These are phyloP conservation scores for Catharus bicknelli DNA, from an alignment of 2,113 vertebrate genomes.

Conservation along the genomic window DNA sequence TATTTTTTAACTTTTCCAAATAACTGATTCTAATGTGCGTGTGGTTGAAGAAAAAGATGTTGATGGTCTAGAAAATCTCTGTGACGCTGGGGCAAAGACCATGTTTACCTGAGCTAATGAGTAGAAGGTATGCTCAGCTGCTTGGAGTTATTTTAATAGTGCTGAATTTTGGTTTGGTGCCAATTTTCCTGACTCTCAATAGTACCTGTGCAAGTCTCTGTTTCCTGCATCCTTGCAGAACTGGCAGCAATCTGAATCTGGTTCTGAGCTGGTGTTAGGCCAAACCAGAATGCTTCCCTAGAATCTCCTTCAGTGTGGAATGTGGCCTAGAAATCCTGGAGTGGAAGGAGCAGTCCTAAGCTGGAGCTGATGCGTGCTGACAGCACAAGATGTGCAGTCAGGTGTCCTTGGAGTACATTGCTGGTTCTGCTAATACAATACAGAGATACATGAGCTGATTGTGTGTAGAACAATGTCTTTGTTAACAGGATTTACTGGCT, in stretches of 20 bases:
- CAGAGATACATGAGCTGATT: not conserved
- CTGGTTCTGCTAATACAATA: slow-evolving; percentile 2
- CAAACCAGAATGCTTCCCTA: not conserved
- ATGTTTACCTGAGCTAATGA: not conserved
- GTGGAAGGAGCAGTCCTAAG: not conserved
- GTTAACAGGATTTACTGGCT: slow-evolving; percentile 18
- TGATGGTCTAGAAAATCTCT: not conserved
- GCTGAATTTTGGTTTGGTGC: not conserved
- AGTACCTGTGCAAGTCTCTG: not conserved
- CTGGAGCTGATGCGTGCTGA: slow-evolving; percentile 20
- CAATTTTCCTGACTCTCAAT: not conserved
- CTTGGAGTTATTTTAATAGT: not conserved
- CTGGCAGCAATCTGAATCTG: not conserved
- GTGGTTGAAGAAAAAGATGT: not conserved
- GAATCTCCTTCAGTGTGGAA: not conserved
- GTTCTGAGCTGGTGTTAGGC: not conserved
- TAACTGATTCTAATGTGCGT: not conserved
- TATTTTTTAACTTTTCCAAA: not conserved
- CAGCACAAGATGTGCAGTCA: not conserved
- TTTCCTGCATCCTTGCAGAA: not conserved
- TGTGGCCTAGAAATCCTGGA: not conserved
- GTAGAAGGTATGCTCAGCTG: not conserved
- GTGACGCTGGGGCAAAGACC: not conserved
- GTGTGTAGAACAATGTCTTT: not conserved
- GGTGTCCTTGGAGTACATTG: slow-evolving; percentile 7